Conservation (phyloP, 2,797 vertebrate genomes). For the Falco naumanni region DNA sequence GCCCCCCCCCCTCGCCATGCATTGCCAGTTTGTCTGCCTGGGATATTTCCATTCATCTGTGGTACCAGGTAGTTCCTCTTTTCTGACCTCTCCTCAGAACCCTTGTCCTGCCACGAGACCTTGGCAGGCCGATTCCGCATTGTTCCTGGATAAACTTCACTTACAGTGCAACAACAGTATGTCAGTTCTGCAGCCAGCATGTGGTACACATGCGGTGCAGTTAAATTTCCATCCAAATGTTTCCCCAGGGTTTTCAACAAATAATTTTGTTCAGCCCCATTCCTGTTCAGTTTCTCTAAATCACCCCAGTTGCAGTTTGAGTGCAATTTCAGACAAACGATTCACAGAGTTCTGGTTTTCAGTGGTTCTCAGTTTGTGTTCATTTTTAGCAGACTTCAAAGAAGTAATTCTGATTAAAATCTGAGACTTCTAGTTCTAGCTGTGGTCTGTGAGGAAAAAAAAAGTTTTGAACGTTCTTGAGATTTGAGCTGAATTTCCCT, state of each 20-base stretch:
- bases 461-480: background rate
- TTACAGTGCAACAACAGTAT: accelerated
- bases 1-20: too few species aligned
- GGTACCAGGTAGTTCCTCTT: background rate
- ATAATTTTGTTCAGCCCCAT: background rate
- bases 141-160: background rate
- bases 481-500: background rate
- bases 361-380: background rate
- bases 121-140: accelerated
- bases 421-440: background rate
- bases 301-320: background rate
- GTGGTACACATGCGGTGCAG: accelerated
- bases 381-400: background rate
- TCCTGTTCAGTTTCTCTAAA: background rate
- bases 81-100: background rate
- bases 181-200: background rate
- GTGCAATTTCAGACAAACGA: background rate
- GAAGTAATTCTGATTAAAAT: background rate
- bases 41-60: background rate
- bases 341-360: background rate
- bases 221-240: accelerated
- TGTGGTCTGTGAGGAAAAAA: background rate
- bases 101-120: accelerated
- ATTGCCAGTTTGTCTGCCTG: background rate
- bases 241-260: background rate